Percentiles rank a stretch among this genome's conserved stretches.
phyloP scores from a whole-genome alignment of 2,888 invertebrate genomes.

The Eristalis pertinax region DNA sequence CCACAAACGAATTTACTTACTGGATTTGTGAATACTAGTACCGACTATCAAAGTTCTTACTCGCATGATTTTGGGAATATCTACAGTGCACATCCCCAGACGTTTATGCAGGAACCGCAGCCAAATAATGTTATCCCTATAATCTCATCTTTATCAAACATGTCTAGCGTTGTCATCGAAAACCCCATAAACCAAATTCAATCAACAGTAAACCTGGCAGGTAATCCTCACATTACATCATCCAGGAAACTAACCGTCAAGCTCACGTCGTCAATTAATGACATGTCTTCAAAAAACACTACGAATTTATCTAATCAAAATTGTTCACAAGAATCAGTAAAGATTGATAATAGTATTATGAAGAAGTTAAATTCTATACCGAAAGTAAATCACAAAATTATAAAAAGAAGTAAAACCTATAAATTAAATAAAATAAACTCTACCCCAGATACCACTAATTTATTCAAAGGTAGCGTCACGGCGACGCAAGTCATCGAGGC shows the following conservation, averaged over 20 bases:
- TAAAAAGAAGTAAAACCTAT: slow-evolving; percentile 3
- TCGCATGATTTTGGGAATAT: slow-evolving; percentile 23
- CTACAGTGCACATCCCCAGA: background rate
- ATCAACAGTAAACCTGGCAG: slow-evolving; percentile 4
- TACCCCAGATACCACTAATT: background rate
- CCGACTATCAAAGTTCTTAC: slow-evolving; percentile 19
- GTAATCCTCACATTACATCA: background rate
- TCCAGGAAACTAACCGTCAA: background rate
- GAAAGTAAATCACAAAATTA: slow-evolving; percentile 8
- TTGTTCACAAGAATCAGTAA: background rate
- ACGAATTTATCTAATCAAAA: background rate
- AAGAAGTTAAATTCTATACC: background rate
- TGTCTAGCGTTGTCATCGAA: slow-evolving; percentile 3
- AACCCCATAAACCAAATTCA: slow-evolving; percentile 3
- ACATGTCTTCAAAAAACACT: background rate
- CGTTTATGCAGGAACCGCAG: slow-evolving; percentile 23
- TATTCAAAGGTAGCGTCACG: background rate
- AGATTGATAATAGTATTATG: background rate
- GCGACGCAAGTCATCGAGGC: background rate
- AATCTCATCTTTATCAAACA: slow-evolving; percentile 26
- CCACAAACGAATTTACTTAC: slow-evolving; percentile 78
- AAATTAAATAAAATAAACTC: background rate
- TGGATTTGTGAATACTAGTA: slow-evolving; percentile 27
- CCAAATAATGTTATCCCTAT: slow-evolving; percentile 19
- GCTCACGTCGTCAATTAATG: background rate